Percentiles rank a stretch among this genome's conserved stretches.
These are phyloP conservation scores for Habroteleia sp. DNA, from an alignment of 2,888 invertebrate genomes.

Conservation along the genomic window DNA sequence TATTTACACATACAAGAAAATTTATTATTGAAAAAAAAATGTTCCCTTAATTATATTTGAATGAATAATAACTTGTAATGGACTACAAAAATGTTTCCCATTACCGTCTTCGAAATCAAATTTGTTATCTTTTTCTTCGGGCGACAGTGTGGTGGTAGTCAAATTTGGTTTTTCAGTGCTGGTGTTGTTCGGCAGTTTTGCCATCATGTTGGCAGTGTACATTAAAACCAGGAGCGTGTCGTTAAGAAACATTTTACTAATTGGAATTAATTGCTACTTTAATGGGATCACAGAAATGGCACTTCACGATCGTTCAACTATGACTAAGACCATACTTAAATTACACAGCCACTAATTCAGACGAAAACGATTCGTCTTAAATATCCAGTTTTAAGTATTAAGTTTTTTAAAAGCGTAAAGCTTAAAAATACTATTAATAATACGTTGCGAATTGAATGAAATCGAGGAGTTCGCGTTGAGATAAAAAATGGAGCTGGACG, in stretches of 20 bases:
- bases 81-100: not conserved
- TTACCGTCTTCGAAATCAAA: conserved; percentile 76
- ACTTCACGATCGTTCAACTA: conserved; percentile 12
- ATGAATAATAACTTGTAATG: no score
- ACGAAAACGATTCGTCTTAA: not conserved
- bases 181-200: conserved; percentile 69
- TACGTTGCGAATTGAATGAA: conserved; percentile 3
- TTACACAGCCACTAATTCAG: conserved; percentile 20
- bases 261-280: conserved; percentile 16
- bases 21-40: no score
- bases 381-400: not conserved
- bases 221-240: conserved; percentile 74
- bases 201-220: conserved; percentile 75
- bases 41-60: no score
- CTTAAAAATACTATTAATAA: conserved; percentile 42
- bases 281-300: conserved; percentile 11
- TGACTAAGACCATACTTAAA: conserved; percentile 4
- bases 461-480: conserved; percentile 2
- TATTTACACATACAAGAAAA: no score
- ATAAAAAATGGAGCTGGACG: conserved; percentile 11
- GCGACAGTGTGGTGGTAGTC: conserved; percentile 73
- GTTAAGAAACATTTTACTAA: conserved; percentile 72
- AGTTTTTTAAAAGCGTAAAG: conserved; percentile 6
- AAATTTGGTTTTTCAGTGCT: conserved; percentile 60
- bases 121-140: conserved; percentile 74